Evolutionary conservation across 2,888 invertebrate species (phyloP).

Genomic region (Cabera pusaria): DNA sequence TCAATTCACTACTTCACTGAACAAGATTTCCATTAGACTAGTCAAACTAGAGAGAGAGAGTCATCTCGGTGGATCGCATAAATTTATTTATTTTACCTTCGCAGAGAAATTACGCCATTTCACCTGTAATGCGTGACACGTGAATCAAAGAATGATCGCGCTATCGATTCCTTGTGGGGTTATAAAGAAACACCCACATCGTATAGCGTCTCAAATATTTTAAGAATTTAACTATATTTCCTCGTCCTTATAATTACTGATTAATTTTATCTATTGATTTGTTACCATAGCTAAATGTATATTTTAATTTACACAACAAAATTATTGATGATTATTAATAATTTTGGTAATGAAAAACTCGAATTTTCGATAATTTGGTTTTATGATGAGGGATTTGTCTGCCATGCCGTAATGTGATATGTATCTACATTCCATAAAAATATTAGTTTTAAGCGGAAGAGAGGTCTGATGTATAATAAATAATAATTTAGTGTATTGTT

Average conservation of each 20-base stretch:
- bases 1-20: conserved; percentile 30
- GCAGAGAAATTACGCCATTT: conserved; percentile 25
- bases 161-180: conserved; percentile 13
- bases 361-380: conserved; percentile 33
- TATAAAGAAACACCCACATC: neutral
- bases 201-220: conserved; percentile 14
- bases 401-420: conserved; percentile 77
- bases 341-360: conserved; percentile 33
- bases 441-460: conserved; percentile 66
- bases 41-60: conserved; percentile 75
- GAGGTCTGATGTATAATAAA: conserved; percentile 78
- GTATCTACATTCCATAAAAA: conserved; percentile 59
- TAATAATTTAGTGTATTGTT: conserved; percentile 71
- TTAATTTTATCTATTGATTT: conserved; percentile 46
- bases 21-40: conserved; percentile 68
- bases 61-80: conserved; percentile 61
- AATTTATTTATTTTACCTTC: conserved; percentile 65
- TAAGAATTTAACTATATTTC: conserved; percentile 16
- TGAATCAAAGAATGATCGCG: conserved; percentile 31
- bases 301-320: conserved; percentile 50
- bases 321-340: conserved; percentile 37
- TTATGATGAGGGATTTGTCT: conserved; percentile 50
- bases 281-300: conserved; percentile 76
- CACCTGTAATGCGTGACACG: conserved; percentile 33
- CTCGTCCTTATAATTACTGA: conserved; percentile 15